Percentiles rank a stretch among this genome's conserved stretches.
Conservation (phyloP, 2,888 invertebrate species). For the Salticus scenicus region DNA sequence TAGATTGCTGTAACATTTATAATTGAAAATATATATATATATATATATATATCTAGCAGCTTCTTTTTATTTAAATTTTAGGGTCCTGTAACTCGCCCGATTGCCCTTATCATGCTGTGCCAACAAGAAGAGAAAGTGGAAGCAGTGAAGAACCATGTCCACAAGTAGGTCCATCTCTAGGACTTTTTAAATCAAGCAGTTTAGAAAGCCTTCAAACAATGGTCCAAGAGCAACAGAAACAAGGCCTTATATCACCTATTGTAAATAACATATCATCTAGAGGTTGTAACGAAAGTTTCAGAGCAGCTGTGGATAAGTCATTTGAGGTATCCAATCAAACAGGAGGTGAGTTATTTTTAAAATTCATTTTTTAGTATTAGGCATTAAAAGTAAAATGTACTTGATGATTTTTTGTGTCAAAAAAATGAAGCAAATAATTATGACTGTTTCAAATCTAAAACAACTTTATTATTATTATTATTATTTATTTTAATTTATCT, state of each 20-base stretch:
- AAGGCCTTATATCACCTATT: conserved; percentile 41
- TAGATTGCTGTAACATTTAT: no score
- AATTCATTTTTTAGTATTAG: no score
- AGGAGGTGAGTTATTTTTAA: not conserved
- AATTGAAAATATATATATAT: no score
- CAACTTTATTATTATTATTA: no score
- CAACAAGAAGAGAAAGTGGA: conserved; percentile 50
- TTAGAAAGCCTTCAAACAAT: conserved; percentile 92
- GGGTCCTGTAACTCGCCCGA: conserved; percentile 72
- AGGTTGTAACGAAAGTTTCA: conserved; percentile 85
- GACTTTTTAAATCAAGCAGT: conserved; percentile 92
- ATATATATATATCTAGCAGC: no score
- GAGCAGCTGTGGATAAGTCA: conserved; percentile 84
- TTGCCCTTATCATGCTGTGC: conserved; percentile 68
- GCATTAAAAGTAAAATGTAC: no score
- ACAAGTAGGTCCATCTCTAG: conserved; percentile 83
- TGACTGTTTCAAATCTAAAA: no score
- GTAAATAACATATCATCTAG: conserved; percentile 81
- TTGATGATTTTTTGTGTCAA: no score
- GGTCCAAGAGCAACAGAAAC: conserved; percentile 83
- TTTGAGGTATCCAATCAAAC: conserved; percentile 76
- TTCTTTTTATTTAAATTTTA: no score
- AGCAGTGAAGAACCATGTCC: conserved; percentile 32
- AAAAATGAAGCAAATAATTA: no score
- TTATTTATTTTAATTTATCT: no score